A percentile compares a stretch with the other conserved stretches of the same genome.
Conservation (phyloP, 2,797 vertebrate species). For the Pogonophryne albipinna region DNA sequence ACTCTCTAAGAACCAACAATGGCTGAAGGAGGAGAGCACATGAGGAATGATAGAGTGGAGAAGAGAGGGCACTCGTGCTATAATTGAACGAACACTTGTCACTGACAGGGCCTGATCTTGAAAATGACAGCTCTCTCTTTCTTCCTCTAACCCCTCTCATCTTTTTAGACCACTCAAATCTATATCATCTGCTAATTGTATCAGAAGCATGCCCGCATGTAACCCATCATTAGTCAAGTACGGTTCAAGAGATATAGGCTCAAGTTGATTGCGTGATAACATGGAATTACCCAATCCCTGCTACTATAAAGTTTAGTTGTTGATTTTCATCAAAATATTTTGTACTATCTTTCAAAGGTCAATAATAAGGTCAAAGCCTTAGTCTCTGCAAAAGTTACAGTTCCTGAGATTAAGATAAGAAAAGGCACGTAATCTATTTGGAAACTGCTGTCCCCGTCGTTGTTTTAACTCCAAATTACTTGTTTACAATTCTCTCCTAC, state of each 20-base stretch:
- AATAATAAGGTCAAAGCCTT: background rate
- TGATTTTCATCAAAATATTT: conserved; percentile 15
- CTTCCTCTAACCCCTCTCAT: conserved; percentile 46
- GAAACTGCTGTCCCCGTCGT: conserved; percentile 2
- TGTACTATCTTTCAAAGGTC: background rate
- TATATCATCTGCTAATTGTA: conserved; percentile 41
- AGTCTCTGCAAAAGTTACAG: background rate
- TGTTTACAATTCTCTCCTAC: background rate
- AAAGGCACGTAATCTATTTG: conserved; percentile 39
- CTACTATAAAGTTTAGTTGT: background rate
- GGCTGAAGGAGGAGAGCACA: conserved; percentile 27
- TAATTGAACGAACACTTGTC: conserved; percentile 77
- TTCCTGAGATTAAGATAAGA: background rate
- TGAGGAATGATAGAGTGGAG: conserved; percentile 29
- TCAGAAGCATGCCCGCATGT: conserved; percentile 36
- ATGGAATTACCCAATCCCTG: conserved; percentile 17
- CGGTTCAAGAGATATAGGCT: conserved; percentile 22
- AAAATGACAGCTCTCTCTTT: conserved; percentile 70
- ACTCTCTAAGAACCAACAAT: conserved; percentile 36
- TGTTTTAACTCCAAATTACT: conserved; percentile 33
- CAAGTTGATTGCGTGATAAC: conserved; percentile 44
- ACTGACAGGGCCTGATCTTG: conserved; percentile 62
- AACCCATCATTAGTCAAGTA: conserved; percentile 19
- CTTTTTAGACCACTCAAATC: conserved; percentile 54
- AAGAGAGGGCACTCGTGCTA: conserved; percentile 54